These are phyloP conservation scores for Tachyglossus aculeatus DNA, from an alignment of 2,797 vertebrate species.

Conservation along the genomic window DNA sequence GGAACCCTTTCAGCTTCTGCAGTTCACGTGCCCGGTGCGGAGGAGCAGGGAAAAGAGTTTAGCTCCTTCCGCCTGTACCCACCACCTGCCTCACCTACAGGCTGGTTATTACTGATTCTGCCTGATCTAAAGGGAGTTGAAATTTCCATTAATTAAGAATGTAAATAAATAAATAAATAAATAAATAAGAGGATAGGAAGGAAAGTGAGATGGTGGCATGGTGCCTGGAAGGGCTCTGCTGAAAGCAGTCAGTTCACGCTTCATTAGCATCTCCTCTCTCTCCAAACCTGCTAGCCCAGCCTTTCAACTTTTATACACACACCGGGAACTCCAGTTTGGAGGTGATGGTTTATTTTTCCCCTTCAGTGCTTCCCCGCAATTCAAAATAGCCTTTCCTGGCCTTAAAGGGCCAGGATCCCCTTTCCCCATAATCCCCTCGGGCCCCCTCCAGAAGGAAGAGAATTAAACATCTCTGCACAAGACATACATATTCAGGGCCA, in stretches of 20 bases:
- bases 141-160: conserved; percentile 65
- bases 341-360: not conserved
- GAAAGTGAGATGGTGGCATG: conserved; percentile 56
- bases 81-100: not conserved
- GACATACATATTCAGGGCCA: conserved; percentile 30
- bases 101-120: conserved; percentile 33
- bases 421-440: conserved; percentile 13
- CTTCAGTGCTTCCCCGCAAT: not conserved
- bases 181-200: conserved; percentile 55
- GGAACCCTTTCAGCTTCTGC: not conserved
- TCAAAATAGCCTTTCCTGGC: conserved; percentile 10
- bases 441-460: not conserved
- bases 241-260: conserved; percentile 54
- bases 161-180: conserved; percentile 65
- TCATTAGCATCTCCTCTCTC: conserved; percentile 64
- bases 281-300: conserved; percentile 52
- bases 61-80: conserved; percentile 6
- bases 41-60: not conserved
- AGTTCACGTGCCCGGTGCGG: not conserved
- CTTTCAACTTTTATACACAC: conserved; percentile 41
- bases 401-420: conserved; percentile 12
- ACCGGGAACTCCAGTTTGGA: conserved; percentile 7
- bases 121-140: conserved; percentile 55
- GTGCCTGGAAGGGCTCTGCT: conserved; percentile 49
- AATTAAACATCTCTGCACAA: conserved; percentile 41